Base-by-base conservation (phyloP, 2,113 vertebrate genomes). In the Nothobranchius kuhntae region DNA sequence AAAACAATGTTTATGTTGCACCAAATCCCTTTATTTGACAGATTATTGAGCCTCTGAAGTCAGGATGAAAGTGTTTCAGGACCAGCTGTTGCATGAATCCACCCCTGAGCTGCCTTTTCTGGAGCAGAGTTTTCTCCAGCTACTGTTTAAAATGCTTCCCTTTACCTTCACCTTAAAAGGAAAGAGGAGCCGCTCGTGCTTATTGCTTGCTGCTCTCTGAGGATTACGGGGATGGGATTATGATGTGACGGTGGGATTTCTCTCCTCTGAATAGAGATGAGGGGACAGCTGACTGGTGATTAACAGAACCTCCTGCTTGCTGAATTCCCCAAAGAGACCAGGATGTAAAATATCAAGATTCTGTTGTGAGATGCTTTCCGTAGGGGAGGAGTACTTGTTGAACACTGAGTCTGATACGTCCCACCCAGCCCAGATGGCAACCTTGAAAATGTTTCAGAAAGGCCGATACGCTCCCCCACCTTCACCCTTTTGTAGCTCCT, bases 221-320 rank as follows among this genome's bases (percentile, higher is more conserved):
- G 82, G 82, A 91, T 91, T 89, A 87, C 57, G 57, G 68, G 51
- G 88, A 89, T 77, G 73, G 86, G 87, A 89, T 91, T 91, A 86
- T 78, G 50, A 84, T 73, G 67, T 67, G 66, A 63, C 68, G 71
- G 78, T 36, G 54, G 60, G 58, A 73, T 69, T 65, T 36, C 40
- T 64, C 67, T 62, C 67, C 54, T 66, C 53, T 47, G 62, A 66
- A 51, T 48, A 62, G 68, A 13, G 71, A 78, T 63, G 76, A 80
- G 67, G 13, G 65, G 55, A 66, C 72, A 67, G 64, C 68, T 73
- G 71, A 73, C 57, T 57, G 58, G 36, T 24, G 52, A 71, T 68
- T 70, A 53, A 47, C 69, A 7, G 61, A 80, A 86, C 58, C 62
- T 44, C 42, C 53, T 38, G 6, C 46, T 68, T 42, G 35, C 46